phyloP scores from a whole-genome alignment of 2,888 invertebrate genomes.

The Mycogona germanica region DNA sequence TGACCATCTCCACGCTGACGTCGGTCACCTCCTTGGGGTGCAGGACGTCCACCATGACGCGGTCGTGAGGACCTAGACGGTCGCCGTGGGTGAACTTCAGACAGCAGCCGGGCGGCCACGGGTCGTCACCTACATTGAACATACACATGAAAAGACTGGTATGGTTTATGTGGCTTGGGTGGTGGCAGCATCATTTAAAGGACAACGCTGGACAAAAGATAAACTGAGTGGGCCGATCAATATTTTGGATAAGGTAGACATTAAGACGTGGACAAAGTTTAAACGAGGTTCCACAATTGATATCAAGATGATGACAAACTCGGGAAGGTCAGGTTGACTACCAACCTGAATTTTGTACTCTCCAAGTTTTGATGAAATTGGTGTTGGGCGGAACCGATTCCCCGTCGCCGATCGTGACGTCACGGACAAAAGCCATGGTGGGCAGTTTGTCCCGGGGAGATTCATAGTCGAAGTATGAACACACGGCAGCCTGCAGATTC shows the following conservation, averaged over 20 bases:
- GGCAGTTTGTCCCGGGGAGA: constrained; percentile 54
- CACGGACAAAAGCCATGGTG: constrained; percentile 58
- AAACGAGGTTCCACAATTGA: no score
- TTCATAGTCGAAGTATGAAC: constrained; percentile 86
- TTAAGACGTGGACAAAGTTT: no score
- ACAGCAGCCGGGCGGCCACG: constrained; percentile 69
- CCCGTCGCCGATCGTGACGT: constrained; percentile 63
- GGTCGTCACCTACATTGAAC: constrained; percentile 49
- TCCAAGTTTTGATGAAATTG: constrained; percentile 78
- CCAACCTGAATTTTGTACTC: constrained; percentile 68
- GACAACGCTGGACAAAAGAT: no score
- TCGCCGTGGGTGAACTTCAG: constrained; percentile 59
- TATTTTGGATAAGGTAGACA: no score
- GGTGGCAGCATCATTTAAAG: no score
- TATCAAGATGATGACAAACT: no score
- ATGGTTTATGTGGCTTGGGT: no score
- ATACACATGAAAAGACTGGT: no score
- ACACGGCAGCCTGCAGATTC: constrained; percentile 93
- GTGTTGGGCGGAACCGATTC: constrained; percentile 57
- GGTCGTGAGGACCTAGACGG: constrained; percentile 43
- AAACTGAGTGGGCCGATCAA: no score
- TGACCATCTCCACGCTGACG: constrained; percentile 63
- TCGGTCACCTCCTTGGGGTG: constrained; percentile 62
- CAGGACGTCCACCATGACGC: constrained; percentile 54
- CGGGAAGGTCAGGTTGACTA: no score